Evolutionary conservation across 2,888 invertebrate species (phyloP), one percentile per base, ranked within the genome.

Genomic region (Caenorhabditis sp.): DNA sequence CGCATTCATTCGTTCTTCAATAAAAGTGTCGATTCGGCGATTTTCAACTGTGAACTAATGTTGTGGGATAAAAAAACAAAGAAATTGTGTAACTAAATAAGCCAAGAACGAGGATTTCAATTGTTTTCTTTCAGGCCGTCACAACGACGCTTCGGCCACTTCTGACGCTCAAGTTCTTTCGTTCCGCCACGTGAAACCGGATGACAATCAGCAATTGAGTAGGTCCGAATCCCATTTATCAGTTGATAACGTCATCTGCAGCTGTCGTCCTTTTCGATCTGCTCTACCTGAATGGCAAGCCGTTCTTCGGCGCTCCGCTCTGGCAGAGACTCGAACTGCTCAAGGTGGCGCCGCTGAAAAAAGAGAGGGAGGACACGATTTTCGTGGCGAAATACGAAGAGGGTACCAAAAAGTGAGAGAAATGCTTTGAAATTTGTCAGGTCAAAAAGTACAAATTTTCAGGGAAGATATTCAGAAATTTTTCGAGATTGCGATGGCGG

Each of bases 31-130:
- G 32, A 62, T 62, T 39, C 83, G 78, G 55, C 83, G 71, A 81
- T 88, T 46, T 68, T 88, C 27, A 88, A 88, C 65, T 84, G 86
- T 53, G 88, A 88, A 72, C 48, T 88, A 22, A 80, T 88, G 70
- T 53, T 87, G 8, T 82, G 78, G 72, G 82, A 82, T 68, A 80
- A 82, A 53, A 55, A 52, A 17, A 56, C 27, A n/a, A 78, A 83
- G 53, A 50, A 53, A 22, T 61, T 84, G 22, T 82, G 85, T 85
- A 17, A 63, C 11, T 9, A 35, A 7, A 35, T 2, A 3, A 9
- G 9, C 35, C 9, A 13, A 30, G 9, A 7, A 30, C 30, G 9
- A 30, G 9, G 30, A 7, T 30, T 30, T 2, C 3, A 22, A 35
- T 50, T 50, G 30, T 13, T 13, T 35, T 35, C 9, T 46, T 61